Percentiles rank a stretch among this genome's conserved stretches.
These are phyloP conservation scores for Amphipyra berbera DNA, from an alignment of 2,888 invertebrate species.

Conservation along the genomic window DNA sequence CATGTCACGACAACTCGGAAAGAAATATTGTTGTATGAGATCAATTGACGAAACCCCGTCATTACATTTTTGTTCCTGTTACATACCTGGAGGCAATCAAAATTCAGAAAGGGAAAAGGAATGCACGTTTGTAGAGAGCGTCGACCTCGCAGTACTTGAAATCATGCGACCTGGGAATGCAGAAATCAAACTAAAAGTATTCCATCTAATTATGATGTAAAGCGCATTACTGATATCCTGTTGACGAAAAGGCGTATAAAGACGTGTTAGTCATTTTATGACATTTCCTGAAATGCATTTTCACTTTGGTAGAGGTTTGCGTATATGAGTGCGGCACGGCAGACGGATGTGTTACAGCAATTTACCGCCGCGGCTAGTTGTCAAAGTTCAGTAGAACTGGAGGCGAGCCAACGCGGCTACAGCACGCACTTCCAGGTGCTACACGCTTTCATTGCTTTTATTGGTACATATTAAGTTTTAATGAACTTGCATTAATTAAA, in stretches of 20 bases:
- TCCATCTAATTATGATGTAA: constrained; percentile 35
- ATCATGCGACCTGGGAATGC: constrained; percentile 53
- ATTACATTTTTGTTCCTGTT: constrained; percentile 74
- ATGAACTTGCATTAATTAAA: constrained; percentile 59
- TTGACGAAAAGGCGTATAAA: constrained; percentile 28
- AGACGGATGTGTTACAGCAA: constrained; percentile 72
- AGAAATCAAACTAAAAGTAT: constrained; percentile 41
- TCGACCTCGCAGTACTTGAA: constrained; percentile 70
- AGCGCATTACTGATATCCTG: constrained; percentile 26
- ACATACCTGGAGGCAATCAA: constrained; percentile 70
- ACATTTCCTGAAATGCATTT: constrained; percentile 47
- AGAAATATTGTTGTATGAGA: constrained; percentile 70
- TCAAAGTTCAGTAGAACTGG: constrained; percentile 89
- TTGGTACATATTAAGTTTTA: constrained; percentile 62
- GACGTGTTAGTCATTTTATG: constrained; percentile 35
- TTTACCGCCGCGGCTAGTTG: constrained; percentile 78
- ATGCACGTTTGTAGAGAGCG: constrained; percentile 72
- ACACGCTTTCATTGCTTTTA: constrained; percentile 68
- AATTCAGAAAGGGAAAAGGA: constrained; percentile 74
- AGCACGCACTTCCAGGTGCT: constrained; percentile 83
- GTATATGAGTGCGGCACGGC: constrained; percentile 56
- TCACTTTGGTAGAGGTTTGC: constrained; percentile 39
- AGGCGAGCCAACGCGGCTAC: constrained; percentile 81
- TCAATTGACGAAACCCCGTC: constrained; percentile 69
- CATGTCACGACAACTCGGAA: constrained; percentile 68